Conservation (phyloP, 1,140 invertebrate species). For the Magallana ariakensis region DNA sequence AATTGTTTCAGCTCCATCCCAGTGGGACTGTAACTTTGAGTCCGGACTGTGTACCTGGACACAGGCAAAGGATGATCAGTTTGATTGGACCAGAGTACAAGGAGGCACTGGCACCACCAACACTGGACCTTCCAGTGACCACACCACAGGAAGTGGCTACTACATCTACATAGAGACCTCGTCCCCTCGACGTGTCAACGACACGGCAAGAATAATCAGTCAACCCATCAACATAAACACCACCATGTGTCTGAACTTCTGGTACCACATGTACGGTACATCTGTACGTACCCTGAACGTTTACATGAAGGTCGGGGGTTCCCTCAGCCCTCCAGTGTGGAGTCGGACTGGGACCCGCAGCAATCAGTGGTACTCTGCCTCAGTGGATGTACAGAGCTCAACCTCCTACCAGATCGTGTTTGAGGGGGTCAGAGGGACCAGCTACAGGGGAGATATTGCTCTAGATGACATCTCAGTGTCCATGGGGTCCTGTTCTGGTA, state of each 20-base stretch:
- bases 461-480: conserved; percentile 72
- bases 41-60: conserved; percentile 75
- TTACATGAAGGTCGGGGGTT: conserved; percentile 60
- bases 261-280: conserved; percentile 88
- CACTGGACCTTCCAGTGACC: conserved; percentile 62
- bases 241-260: conserved; percentile 81
- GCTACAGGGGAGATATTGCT: conserved; percentile 73
- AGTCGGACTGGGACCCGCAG: conserved; percentile 67
- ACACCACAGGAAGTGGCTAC: conserved; percentile 82
- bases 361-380: conserved; percentile 71
- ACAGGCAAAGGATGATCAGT: conserved; percentile 65
- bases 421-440: conserved; percentile 82
- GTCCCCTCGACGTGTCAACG: conserved; percentile 83
- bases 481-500: conserved; percentile 65
- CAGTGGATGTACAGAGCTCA: conserved; percentile 61
- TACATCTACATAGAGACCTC: conserved; percentile 90
- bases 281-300: conserved; percentile 69
- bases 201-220: conserved; percentile 86
- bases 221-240: conserved; percentile 56
- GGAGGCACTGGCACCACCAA: conserved; percentile 55
- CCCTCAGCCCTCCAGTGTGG: conserved; percentile 64
- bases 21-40: conserved; percentile 73
- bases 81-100: conserved; percentile 69
- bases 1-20: conserved; percentile 50
- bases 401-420: conserved; percentile 82